Conservation (phyloP, 1,140 invertebrate species). For the Cyclargus thomasi region DNA sequence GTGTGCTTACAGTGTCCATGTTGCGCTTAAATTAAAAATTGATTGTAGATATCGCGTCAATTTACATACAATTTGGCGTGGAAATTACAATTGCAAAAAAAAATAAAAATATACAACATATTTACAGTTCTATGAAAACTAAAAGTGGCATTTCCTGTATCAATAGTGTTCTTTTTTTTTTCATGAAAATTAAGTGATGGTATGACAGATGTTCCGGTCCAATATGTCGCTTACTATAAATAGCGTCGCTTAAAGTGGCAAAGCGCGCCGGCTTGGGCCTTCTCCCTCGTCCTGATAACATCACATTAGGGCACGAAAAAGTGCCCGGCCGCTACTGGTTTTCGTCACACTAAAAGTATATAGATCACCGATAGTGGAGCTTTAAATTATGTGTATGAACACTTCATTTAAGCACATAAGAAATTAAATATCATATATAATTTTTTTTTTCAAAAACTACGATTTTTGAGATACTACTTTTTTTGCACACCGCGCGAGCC, state of each 20-base stretch:
- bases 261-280: constrained; percentile 56
- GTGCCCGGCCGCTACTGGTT: constrained; percentile 57
- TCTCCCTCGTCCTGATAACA: constrained; percentile 54
- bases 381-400: not conserved
- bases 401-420: not conserved
- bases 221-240: constrained; percentile 61
- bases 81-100: not conserved
- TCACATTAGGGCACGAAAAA: constrained; percentile 60
- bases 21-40: not conserved
- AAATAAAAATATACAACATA: not conserved
- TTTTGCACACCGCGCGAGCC: too few species aligned
- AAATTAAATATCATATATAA: not conserved
- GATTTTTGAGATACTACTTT: too few species aligned
- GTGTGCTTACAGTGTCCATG: not conserved
- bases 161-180: not conserved
- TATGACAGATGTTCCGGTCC: constrained; percentile 50
- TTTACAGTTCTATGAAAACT: not conserved
- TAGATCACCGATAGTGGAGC: constrained; percentile 7
- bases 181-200: not conserved
- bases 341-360: constrained; percentile 45
- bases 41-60: not conserved
- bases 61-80: not conserved
- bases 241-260: constrained; percentile 63
- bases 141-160: too few species aligned
- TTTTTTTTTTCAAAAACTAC: too few species aligned